Evolutionary conservation across 2,797 vertebrate genomes (phyloP), one percentile per base, ranked within the genome.

Genomic region (Antennarius maculatus): DNA sequence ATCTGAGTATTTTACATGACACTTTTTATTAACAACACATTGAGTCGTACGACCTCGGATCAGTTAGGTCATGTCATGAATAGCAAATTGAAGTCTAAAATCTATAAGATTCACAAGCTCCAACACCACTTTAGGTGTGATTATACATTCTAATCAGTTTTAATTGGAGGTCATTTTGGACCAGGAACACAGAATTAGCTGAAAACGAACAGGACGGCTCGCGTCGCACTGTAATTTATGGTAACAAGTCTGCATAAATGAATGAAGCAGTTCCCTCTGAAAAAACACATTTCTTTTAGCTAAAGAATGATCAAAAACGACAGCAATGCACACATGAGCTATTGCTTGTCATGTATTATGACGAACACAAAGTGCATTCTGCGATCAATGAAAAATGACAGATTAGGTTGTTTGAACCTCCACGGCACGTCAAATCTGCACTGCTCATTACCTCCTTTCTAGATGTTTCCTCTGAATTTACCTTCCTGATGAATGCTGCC

Each of bases 301-400:
- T 59, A 76, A 80, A 64, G 65, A 76, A 80, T 83, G 71, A 90
- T 89, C 73, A 85, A 83, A 90, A 85, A 78, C 69, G 87, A 79
- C 85, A 82, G 80, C 8, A 2, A n/a, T 1, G n/a, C 81, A 56
- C 62, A 60, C 63, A 60, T 86, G 76, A 86, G 73, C 71, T 78
- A 61, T 80, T 64, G 73, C 81, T 78, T 68, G 77, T 61, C 28
- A 57, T 78, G 74, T 71, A 60, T 67, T 82, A 75, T 76, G 83
- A 86, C 68, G 67, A 88, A 88, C 81, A 62, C 78, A 76, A 84
- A 53, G 71, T 81, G 67, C 75, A 67, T 17, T 60, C 67, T 37
- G 76, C 81, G 77, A 86, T 86, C 72, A 72, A 89, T 86, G 78
- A 71, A 61, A 83, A 71, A 71, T 76, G 86, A 88, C 85, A 84